Conservation (phyloP, 2,797 vertebrate genomes). For the Bradypodion pumilum region DNA sequence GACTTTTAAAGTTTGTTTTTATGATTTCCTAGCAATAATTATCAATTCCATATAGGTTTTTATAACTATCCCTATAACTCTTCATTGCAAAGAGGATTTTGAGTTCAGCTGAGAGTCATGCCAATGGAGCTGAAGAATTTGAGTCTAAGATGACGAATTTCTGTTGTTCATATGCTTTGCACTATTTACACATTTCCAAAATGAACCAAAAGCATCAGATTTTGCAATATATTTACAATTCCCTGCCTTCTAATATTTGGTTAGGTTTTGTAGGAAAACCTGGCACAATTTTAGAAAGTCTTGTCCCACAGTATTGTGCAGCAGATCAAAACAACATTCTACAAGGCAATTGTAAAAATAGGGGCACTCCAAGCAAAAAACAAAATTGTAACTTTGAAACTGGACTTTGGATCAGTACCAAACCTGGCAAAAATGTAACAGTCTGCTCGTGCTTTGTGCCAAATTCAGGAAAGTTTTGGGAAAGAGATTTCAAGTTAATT, state of each 20-base stretch:
- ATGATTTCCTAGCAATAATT: background rate
- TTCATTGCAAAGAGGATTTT: background rate
- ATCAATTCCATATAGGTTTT: background rate
- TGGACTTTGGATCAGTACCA: no score
- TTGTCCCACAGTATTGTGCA: background rate
- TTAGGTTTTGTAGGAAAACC: background rate
- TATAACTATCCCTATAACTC: background rate
- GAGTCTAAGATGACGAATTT: background rate
- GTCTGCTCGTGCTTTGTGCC: no score
- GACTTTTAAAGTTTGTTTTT: background rate
- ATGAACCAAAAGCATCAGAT: background rate
- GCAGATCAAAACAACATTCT: no score
- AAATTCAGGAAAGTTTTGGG: no score
- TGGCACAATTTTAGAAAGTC: background rate
- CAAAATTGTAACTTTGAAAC: no score
- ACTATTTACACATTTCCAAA: background rate
- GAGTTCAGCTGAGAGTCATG: background rate
- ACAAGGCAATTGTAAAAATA: no score
- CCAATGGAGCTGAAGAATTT: background rate
- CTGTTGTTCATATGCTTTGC: background rate
- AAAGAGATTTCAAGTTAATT: no score
- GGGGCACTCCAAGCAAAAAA: no score
- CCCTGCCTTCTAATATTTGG: background rate
- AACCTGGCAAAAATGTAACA: no score
- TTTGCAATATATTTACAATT: background rate